Percentiles rank a stretch among this genome's conserved stretches.
phyloP scores from a whole-genome alignment of 2,888 invertebrate species.

The Orchesella flavescens region DNA sequence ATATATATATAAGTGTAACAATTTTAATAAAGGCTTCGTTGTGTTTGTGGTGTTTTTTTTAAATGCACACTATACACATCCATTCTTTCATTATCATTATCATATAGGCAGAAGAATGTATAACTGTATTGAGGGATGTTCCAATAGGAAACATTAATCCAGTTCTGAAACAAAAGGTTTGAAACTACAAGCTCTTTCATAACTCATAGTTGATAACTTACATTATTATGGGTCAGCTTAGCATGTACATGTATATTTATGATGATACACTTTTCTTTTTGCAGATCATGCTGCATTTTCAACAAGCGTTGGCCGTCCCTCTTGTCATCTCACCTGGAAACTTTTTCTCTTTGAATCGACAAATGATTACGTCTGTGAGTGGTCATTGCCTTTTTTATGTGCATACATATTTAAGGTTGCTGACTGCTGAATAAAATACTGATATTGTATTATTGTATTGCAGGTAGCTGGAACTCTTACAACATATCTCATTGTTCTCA shows the following conservation, averaged over 20 bases:
- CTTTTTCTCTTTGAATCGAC: conserved; percentile 36
- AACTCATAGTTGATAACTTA: no score
- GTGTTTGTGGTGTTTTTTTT: no score
- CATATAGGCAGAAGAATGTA: conserved; percentile 32
- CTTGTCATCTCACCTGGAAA: conserved; percentile 33
- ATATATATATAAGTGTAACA: not conserved
- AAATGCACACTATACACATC: no score
- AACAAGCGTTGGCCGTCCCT: conserved; percentile 36
- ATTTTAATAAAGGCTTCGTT: not conserved
- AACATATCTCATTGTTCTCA: conserved; percentile 29
- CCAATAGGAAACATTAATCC: conserved; percentile 12
- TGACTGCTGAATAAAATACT: no score
- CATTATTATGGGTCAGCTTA: no score
- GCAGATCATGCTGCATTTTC: conserved; percentile 42
- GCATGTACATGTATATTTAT: no score
- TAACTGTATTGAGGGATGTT: conserved; percentile 36
- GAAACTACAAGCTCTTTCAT: no score
- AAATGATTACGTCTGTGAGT: conserved; percentile 42
- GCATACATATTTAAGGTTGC: no score
- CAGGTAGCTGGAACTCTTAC: conserved; percentile 43
- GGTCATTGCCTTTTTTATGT: not conserved
- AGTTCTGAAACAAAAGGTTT: conserved; percentile 31
- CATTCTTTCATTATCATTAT: not conserved
- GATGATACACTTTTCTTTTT: no score
- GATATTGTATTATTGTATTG: no score